Evolutionary conservation across 2,888 invertebrate species (phyloP).

Genomic region (Tillus elongatus): DNA sequence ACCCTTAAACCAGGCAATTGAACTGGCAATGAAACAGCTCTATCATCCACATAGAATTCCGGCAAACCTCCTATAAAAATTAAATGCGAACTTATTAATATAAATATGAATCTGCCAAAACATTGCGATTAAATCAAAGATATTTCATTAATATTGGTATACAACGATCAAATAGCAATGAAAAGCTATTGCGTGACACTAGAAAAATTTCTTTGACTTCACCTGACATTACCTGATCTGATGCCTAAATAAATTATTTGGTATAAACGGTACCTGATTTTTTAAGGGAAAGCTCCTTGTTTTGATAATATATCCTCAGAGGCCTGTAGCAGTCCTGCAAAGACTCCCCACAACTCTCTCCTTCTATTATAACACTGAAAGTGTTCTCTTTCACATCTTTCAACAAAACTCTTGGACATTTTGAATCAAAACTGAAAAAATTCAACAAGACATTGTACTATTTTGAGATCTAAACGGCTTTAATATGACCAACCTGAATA

Average conservation of each 20-base stretch:
- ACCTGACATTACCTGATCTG: not conserved
- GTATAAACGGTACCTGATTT: conserved; percentile 5
- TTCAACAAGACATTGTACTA: not conserved
- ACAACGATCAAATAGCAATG: too few species aligned
- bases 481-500: conserved; percentile 60
- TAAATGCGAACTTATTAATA: conserved; percentile 1
- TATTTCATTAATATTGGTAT: too few species aligned
- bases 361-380: conserved; percentile 57
- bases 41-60: conserved; percentile 7
- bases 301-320: conserved; percentile 61
- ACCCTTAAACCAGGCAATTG: conserved; percentile 65
- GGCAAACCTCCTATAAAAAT: conserved; percentile 23
- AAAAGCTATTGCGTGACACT: too few species aligned
- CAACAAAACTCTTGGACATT: conserved; percentile 66
- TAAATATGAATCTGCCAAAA: too few species aligned
- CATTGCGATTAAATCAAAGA: too few species aligned
- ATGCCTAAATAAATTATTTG: too few species aligned
- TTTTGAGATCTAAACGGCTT: not conserved
- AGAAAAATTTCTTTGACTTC: too few species aligned
- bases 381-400: conserved; percentile 61
- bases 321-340: conserved; percentile 43
- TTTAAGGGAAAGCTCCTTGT: conserved; percentile 43
- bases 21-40: conserved; percentile 56
- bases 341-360: conserved; percentile 44
- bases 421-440: conserved; percentile 61